Evolutionary conservation across 2,888 invertebrate genomes (phyloP).

Genomic region (Thysanoteuthis rhombus): DNA sequence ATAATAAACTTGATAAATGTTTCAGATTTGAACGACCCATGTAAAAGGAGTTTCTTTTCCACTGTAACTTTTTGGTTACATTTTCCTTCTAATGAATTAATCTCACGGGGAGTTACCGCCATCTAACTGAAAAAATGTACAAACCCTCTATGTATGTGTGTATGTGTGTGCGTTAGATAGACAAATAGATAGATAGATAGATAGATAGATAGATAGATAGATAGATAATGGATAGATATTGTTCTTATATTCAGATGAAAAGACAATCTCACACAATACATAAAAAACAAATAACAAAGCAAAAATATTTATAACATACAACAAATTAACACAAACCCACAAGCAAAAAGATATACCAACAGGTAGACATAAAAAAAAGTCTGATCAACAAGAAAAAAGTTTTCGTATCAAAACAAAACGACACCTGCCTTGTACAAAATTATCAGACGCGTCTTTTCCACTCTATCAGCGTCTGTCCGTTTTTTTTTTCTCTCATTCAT

Average conservation of each 20-base stretch:
- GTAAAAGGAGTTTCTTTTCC: no score
- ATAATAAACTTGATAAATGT: no score
- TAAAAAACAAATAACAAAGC: neutral
- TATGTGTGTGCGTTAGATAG: neutral
- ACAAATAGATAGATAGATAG: neutral
- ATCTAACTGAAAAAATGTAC: no score
- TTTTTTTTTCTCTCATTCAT: neutral
- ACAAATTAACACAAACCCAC: neutral
- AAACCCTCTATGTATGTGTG: no score
- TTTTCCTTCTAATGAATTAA: no score
- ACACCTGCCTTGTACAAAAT: neutral
- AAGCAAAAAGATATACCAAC: neutral
- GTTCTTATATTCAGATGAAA: neutral
- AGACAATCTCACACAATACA: neutral
- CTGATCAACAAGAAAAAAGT: neutral
- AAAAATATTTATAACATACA: neutral
- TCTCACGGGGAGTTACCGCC: no score
- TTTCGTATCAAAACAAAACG: neutral
- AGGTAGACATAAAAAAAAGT: neutral
- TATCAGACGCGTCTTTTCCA: neutral
- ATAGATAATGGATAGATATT: no score
- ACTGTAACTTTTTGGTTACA: no score
- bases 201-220: no score
- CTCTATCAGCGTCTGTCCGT: neutral
- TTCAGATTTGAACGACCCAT: no score